Evolutionary conservation across 2,888 invertebrate species (phyloP).

Genomic region (Hedya salicella): DNA sequence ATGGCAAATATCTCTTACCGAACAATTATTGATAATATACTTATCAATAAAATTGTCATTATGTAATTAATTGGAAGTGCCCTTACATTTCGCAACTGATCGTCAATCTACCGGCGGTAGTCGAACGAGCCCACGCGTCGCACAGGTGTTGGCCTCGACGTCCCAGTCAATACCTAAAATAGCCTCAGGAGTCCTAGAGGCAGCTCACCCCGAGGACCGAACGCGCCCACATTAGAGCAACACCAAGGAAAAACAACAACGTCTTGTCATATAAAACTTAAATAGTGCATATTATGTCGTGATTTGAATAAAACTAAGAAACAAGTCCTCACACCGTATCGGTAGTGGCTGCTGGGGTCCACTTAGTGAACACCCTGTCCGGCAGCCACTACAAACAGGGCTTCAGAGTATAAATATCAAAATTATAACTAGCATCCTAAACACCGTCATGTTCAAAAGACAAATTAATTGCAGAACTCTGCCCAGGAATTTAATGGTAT

Average conservation of each 20-base stretch:
- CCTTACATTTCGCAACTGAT: constrained; percentile 22
- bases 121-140: neutral
- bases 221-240: constrained; percentile 38
- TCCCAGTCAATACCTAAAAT: constrained; percentile 40
- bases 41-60: constrained; percentile 45
- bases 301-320: constrained; percentile 70
- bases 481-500: constrained; percentile 17
- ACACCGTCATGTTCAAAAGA: constrained; percentile 28
- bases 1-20: constrained; percentile 67
- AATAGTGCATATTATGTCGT: constrained; percentile 67
- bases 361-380: constrained; percentile 64
- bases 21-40: constrained; percentile 65
- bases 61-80: constrained; percentile 43
- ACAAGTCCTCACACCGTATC: constrained; percentile 54
- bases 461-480: constrained; percentile 10
- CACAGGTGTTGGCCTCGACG: constrained; percentile 28
- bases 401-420: constrained; percentile 34
- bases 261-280: constrained; percentile 51
- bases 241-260: constrained; percentile 40
- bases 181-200: constrained; percentile 29
- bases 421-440: constrained; percentile 43
- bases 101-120: constrained; percentile 23
- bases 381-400: constrained; percentile 33
- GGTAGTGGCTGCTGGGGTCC: constrained; percentile 55
- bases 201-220: constrained; percentile 1